Base-by-base conservation (phyloP, 2,113 vertebrate species). In the Indicator indicator region DNA sequence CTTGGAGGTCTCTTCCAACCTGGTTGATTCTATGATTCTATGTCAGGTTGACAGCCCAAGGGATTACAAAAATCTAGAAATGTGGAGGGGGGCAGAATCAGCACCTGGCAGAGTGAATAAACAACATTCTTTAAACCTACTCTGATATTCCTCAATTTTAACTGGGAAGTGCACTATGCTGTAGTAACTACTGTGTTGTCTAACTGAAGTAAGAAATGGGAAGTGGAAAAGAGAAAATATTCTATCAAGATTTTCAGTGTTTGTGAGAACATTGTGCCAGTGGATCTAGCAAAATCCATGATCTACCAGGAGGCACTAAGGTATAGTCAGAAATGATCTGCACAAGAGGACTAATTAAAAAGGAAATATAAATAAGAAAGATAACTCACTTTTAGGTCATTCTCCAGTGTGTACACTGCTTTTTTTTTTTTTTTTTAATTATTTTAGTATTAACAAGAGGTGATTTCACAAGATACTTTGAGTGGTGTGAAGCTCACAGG, bases 11-110 rank as follows among this genome's bases (percentile, higher is more conserved):
- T 36, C 36, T 36, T 36, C 36, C 36, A 36, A 36, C 36, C 36
- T 36, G 36, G 36, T 36, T 36, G 36, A 36, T 36, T 36, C 36
- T 36, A 36, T 36, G 36, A 36, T 36, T 36, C 36, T 42, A 16
- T 62, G 17, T 11, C 6, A 83, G 16, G 5, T 27, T 74, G n/a
- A 58, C 36, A 71, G 28, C 30, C 14, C 4, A 38, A 56, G 7
- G 6, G 32, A 65, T 27, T 40, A 20, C 10, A 76, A 74, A 68
- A 64, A 68, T 58, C 11, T 44, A 26, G 15, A 18, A 11, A n/a
- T 36, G 7, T 33, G 1, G 1, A 6, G 6, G 8, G 2, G 30
- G 9, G 3, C 8, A 1, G 7, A 23, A 40, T 27, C 18, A 15
- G 14, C 12, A 77, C 6, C 40, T 32, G 15, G 2, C 21, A 40